Percentiles rank a stretch among this genome's conserved stretches.
Evolutionary conservation across 2,797 vertebrate species (phyloP).

Genomic region (Acanthis flammea): DNA sequence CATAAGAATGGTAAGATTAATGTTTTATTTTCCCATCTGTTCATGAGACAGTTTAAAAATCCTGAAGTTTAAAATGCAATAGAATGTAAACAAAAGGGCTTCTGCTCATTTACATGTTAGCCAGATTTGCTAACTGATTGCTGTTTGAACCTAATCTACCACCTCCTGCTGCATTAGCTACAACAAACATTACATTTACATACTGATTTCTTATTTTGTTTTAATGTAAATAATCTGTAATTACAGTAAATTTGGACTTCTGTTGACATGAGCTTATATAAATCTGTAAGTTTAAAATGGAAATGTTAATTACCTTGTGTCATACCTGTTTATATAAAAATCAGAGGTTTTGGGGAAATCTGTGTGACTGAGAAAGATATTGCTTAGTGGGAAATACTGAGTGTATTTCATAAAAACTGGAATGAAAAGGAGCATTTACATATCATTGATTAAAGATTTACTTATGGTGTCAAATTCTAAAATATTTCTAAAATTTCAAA

Average conservation of each 20-base stretch:
- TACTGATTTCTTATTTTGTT: slow-evolving; percentile 99
- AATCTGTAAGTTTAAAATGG: slow-evolving; percentile 94
- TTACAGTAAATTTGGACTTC: slow-evolving; percentile 99
- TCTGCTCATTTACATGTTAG: slow-evolving; percentile 86
- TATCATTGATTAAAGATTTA: neutral
- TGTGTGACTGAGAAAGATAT: slow-evolving; percentile 9
- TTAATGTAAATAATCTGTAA: slow-evolving; percentile 99
- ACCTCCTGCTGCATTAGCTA: slow-evolving; percentile 94
- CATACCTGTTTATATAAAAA: slow-evolving; percentile 87
- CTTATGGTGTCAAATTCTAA: neutral
- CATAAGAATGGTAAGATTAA: slow-evolving; percentile 66
- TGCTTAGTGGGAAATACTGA: slow-evolving; percentile 6
- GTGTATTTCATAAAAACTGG: neutral
- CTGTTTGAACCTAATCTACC: slow-evolving; percentile 84
- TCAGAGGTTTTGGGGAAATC: slow-evolving; percentile 41
- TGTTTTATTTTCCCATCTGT: slow-evolving; percentile 75
- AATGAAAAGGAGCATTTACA: neutral
- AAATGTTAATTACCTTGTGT: slow-evolving; percentile 95
- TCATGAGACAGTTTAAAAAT: slow-evolving; percentile 78
- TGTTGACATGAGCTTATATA: slow-evolving; percentile 98
- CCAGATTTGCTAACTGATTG: slow-evolving; percentile 82
- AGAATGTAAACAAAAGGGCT: slow-evolving; percentile 76
- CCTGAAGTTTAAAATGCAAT: slow-evolving; percentile 77
- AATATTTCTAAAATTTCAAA: neutral
- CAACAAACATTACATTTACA: slow-evolving; percentile 99